phyloP scores from a whole-genome alignment of 2,888 invertebrate species.

The Epinotia ramella region DNA sequence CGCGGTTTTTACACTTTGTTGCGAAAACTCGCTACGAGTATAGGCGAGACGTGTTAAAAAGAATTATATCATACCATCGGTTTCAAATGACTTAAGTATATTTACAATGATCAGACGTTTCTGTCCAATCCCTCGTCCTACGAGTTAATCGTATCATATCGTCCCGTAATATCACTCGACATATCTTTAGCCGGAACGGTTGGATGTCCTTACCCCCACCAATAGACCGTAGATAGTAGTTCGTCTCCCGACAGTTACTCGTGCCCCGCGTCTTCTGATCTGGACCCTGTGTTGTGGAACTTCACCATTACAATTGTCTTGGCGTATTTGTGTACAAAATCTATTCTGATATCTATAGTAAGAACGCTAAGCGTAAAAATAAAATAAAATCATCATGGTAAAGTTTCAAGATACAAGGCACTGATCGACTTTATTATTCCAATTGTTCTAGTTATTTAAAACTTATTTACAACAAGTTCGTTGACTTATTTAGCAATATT shows the following conservation, averaged over 20 bases:
- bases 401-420: slow-evolving; percentile 4
- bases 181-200: slow-evolving; percentile 51
- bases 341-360: background rate
- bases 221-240: slow-evolving; percentile 29
- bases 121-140: slow-evolving; percentile 10
- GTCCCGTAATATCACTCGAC: slow-evolving; percentile 55
- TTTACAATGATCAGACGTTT: background rate
- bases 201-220: slow-evolving; percentile 19
- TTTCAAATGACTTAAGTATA: background rate
- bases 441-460: slow-evolving; percentile 35
- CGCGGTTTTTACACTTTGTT: no score
- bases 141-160: slow-evolving; percentile 49
- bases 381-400: background rate
- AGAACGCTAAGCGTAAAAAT: background rate
- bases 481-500: slow-evolving; percentile 39
- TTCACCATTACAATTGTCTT: background rate
- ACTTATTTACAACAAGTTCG: slow-evolving; percentile 34
- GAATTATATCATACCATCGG: background rate
- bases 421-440: slow-evolving; percentile 21
- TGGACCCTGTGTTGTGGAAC: background rate
- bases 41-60: background rate
- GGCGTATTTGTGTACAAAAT: background rate
- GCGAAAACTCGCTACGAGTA: no score
- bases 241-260: background rate
- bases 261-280: slow-evolving; percentile 4